Evolutionary conservation across 1,140 invertebrate species (phyloP).

Genomic region (Amyelois transitella): DNA sequence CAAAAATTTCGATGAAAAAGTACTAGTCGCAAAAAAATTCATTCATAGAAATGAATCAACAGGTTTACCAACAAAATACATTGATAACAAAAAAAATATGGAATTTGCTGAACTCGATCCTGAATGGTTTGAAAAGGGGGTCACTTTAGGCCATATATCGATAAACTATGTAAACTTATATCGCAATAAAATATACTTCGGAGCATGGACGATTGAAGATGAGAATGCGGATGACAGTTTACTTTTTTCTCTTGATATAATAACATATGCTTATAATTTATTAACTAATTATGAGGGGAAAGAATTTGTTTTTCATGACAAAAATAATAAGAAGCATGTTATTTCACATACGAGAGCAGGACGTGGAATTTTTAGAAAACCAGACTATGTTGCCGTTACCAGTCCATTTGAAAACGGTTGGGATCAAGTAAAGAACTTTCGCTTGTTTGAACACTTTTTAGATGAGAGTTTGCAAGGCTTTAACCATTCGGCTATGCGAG

Average conservation of each 20-base stretch:
- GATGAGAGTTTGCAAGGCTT: slow-evolving; percentile 16
- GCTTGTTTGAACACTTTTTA: slow-evolving; percentile 29
- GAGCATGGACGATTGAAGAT: slow-evolving; percentile 11
- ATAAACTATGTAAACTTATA: slow-evolving; percentile 26
- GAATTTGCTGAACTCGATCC: slow-evolving; percentile 3
- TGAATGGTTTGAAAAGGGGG: slow-evolving; percentile 37
- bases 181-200: slow-evolving; percentile 9
- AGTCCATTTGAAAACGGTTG: slow-evolving; percentile 35
- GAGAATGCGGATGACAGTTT: slow-evolving; percentile 12
- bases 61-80: slow-evolving; percentile 1
- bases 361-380: slow-evolving; percentile 13
- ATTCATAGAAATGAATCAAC: neutral
- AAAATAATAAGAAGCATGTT: neutral
- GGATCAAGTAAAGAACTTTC: slow-evolving; percentile 10
- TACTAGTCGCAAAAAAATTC: neutral
- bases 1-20: neutral
- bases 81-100: neutral
- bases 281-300: slow-evolving; percentile 29
- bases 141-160: slow-evolving; percentile 17
- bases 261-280: slow-evolving; percentile 36
- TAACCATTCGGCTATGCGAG: slow-evolving; percentile 2
- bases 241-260: slow-evolving; percentile 23
- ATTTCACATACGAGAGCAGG: neutral
- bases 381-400: slow-evolving; percentile 14
- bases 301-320: slow-evolving; percentile 10